Evolutionary conservation across 2,113 vertebrate species (phyloP).

Genomic region (Choloepus hoffmanni): DNA sequence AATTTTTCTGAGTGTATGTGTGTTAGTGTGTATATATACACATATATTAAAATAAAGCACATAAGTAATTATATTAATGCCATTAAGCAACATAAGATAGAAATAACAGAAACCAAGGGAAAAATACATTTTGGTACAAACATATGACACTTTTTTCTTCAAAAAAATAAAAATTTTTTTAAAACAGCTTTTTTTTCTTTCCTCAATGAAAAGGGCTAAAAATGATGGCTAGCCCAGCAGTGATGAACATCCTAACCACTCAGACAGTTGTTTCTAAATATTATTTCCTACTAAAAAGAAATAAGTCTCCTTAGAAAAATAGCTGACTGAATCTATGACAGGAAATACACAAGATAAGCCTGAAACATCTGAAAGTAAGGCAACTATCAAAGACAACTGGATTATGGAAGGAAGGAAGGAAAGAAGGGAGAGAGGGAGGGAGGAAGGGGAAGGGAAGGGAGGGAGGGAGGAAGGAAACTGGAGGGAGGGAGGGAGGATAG

Average conservation of each 20-base stretch:
- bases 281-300: conserved; percentile 2
- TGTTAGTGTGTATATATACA: background rate
- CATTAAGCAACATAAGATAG: background rate
- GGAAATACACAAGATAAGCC: background rate
- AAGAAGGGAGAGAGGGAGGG: background rate
- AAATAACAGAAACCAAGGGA: background rate
- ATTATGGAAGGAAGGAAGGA: background rate
- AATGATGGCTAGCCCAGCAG: background rate
- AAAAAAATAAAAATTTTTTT: background rate
- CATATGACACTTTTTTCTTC: background rate
- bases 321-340: background rate
- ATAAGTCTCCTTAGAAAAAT: background rate
- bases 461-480: no score
- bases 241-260: background rate
- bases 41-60: background rate
- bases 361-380: conserved; percentile 31
- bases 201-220: background rate
- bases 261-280: background rate
- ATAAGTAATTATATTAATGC: background rate
- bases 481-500: background rate
- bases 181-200: background rate
- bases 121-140: background rate
- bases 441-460: background rate
- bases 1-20: background rate
- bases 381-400: background rate